These are phyloP conservation scores for Panthera leo DNA, from an alignment of 2,113 vertebrate genomes.

Conservation along the genomic window DNA sequence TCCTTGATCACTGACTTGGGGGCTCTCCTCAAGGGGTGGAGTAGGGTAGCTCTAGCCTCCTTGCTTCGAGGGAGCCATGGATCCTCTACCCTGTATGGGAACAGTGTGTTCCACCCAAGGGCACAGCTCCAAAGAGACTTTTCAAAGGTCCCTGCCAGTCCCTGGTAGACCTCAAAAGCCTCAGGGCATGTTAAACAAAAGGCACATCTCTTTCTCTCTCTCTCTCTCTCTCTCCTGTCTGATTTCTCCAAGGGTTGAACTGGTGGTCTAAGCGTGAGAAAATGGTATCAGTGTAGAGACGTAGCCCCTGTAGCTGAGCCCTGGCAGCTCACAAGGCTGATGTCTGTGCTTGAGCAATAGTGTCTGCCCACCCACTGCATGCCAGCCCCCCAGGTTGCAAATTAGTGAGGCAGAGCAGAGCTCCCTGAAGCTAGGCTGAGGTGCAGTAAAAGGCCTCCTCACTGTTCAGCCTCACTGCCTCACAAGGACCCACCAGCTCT, in stretches of 20 bases:
- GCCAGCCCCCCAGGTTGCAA: background rate
- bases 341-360: background rate
- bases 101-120: background rate
- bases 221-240: background rate
- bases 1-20: background rate
- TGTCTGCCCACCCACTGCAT: background rate
- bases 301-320: background rate
- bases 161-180: background rate
- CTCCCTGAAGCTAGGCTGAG: background rate
- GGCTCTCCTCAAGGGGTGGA: background rate
- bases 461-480: background rate
- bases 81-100: background rate
- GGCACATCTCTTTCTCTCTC: background rate
- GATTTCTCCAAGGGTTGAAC: background rate
- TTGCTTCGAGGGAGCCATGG: background rate
- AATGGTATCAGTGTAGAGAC: background rate
- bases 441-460: background rate
- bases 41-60: background rate
- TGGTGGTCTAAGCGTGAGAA: background rate
- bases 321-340: background rate
- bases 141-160: background rate
- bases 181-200: background rate
- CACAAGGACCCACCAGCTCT: background rate
- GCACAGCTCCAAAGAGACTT: background rate
- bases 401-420: too few relatives aligned